Evolutionary conservation across 1,140 invertebrate species (phyloP).

Genomic region (Platorchestia sp.): DNA sequence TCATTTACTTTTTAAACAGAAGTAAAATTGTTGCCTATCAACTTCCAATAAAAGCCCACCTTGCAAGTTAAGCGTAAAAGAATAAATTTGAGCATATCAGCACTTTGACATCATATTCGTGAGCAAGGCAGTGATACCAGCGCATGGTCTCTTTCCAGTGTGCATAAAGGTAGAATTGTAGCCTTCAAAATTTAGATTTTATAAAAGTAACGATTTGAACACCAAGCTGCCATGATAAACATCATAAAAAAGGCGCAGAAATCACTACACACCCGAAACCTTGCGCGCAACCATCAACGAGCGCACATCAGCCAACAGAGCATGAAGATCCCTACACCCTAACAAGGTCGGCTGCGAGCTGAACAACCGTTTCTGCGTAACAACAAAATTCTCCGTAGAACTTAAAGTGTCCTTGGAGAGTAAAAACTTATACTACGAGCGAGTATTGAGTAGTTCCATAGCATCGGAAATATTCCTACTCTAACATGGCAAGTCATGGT

Average conservation of each 20-base stretch:
- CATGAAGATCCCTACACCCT: neutral
- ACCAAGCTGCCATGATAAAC: neutral
- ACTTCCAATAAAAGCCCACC: neutral
- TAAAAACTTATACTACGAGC: constrained; percentile 24
- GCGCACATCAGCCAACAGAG: neutral
- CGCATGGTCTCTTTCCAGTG: neutral
- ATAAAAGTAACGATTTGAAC: neutral
- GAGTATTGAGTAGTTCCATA: constrained; percentile 43
- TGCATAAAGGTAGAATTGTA: neutral
- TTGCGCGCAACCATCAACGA: neutral
- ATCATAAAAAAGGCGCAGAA: neutral
- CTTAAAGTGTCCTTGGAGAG: neutral
- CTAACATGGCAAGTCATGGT: constrained; percentile 28
- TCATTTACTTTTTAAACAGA: neutral
- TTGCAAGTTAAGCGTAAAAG: neutral
- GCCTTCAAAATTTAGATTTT: neutral
- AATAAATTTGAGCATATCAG: neutral
- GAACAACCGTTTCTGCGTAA: neutral
- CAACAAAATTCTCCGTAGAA: neutral
- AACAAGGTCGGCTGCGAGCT: neutral
- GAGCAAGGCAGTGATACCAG: neutral
- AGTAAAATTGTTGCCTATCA: neutral
- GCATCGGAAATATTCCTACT: neutral
- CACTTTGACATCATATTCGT: neutral
- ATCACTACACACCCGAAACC: neutral